Evolutionary conservation across 2,888 invertebrate genomes (phyloP).

Genomic region (Calameuta filiformis): DNA sequence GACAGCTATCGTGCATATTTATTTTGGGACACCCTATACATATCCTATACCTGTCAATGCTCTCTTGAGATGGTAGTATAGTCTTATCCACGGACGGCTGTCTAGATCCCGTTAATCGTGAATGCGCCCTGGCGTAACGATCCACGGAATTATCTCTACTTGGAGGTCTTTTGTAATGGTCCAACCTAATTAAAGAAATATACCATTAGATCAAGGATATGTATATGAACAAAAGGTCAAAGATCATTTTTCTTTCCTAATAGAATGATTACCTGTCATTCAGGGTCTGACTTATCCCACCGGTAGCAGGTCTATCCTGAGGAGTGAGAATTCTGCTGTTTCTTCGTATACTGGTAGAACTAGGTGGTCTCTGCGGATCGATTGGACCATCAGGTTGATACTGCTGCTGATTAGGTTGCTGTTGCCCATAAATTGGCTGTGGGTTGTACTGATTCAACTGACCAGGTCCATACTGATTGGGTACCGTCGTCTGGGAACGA

Average conservation of each 20-base stretch:
- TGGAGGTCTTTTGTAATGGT: conserved; percentile 93
- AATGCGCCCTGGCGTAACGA: conserved; percentile 79
- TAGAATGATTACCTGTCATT: conserved; percentile 55
- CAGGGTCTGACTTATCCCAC: conserved; percentile 54
- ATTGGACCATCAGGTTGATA: conserved; percentile 49
- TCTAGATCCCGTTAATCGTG: conserved; percentile 75
- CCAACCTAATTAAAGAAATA: conserved; percentile 73
- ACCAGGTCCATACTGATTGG: conserved; percentile 53
- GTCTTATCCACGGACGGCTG: conserved; percentile 83
- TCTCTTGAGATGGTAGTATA: conserved; percentile 52
- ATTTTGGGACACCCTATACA: neutral
- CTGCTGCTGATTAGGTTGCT: conserved; percentile 51
- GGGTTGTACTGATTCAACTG: conserved; percentile 58
- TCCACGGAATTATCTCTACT: conserved; percentile 90
- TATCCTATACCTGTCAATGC: conserved; percentile 52
- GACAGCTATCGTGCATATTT: neutral
- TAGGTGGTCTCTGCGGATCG: conserved; percentile 51
- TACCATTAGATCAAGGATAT: neutral
- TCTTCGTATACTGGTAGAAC: conserved; percentile 60
- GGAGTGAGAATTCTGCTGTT: conserved; percentile 59
- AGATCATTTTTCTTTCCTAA: neutral
- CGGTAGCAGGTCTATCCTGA: conserved; percentile 55
- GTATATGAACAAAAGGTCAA: neutral
- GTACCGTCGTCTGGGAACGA: conserved; percentile 43
- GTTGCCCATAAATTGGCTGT: conserved; percentile 42